A percentile compares a stretch with the other conserved stretches of the same genome.
These are phyloP conservation scores for Amorpha juglandis DNA, from an alignment of 2,888 invertebrate species.

Conservation along the genomic window DNA sequence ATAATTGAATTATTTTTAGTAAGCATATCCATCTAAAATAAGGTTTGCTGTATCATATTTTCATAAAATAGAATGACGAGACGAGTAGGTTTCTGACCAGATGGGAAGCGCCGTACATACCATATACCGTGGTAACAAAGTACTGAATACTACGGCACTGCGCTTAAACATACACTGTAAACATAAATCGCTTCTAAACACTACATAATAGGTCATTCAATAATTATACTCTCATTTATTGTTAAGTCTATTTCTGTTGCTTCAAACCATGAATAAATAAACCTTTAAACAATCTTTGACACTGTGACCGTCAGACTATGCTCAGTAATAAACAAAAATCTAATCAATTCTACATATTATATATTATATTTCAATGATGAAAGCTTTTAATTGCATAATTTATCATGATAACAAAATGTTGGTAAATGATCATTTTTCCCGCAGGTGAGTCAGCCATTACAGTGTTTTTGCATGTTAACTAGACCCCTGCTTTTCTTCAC, in stretches of 20 bases:
- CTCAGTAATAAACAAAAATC: neutral
- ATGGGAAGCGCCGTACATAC: too few species aligned
- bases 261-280: neutral
- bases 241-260: neutral
- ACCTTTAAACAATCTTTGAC: neutral
- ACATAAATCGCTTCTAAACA: too few species aligned
- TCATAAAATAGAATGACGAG: too few species aligned
- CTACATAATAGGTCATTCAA: neutral
- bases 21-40: too few species aligned
- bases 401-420: constrained; percentile 13
- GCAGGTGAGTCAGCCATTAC: constrained; percentile 33
- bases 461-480: constrained; percentile 46
- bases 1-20: too few species aligned
- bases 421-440: constrained; percentile 37
- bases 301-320: constrained; percentile 11
- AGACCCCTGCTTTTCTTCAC: constrained; percentile 52
- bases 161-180: too few species aligned
- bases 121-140: too few species aligned
- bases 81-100: too few species aligned
- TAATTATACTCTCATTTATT: neutral
- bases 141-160: too few species aligned
- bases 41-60: too few species aligned
- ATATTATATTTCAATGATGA: constrained; percentile 20
- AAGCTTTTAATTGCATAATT: constrained; percentile 14
- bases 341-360: neutral